Evolutionary conservation across 1,140 invertebrate species (phyloP), one percentile per base, ranked within the genome.

Genomic region (Bombus soroeensis): DNA sequence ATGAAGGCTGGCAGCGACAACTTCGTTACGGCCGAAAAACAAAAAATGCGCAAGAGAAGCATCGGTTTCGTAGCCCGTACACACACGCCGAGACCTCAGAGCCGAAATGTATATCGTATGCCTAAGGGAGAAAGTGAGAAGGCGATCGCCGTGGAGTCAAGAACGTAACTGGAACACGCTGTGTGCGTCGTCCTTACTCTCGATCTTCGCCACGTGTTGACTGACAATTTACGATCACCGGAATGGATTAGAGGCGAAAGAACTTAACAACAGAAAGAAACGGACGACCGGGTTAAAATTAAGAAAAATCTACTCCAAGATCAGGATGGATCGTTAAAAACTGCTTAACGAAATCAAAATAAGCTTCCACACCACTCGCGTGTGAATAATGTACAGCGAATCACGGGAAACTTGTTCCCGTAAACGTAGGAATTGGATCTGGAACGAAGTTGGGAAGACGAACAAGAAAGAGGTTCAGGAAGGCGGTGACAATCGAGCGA

Each of bases 1-100:
- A 70, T 12, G 39, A 37, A 85, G 83, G 83, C 78, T 81, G 78
- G 83, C 83, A 74, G 81, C 73, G 85, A 47, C 85, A 62, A 83
- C 32, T 83, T 72, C 32, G 57, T 77, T 71, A 57, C 74, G 41
- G 53, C 1, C n/a, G 32, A 64, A 18, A 85, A 87, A 87, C 53
- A 72, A 77, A 81, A 76, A 85, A 64, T 81, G 64, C 25, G 28
- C 64, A 78, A 77, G 41, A 72, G 85, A 75, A 37, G 62, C 66
- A 71, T n/a, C 41, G 57, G 18, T 59, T 62, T 87, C 18, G 34
- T 77, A n/a, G 28, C 53, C 47, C 25, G 47, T 59, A 12, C 47
- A 41, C 71, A n/a, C 71, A 28, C 25, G 12, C 71, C 47, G 47
- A 53, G 47, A 53, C 47, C 18, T 53, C 47, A 53, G 47, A 53